Conservation (phyloP, 2,797 vertebrate species). For the Gobionotothen gibberifrons region DNA sequence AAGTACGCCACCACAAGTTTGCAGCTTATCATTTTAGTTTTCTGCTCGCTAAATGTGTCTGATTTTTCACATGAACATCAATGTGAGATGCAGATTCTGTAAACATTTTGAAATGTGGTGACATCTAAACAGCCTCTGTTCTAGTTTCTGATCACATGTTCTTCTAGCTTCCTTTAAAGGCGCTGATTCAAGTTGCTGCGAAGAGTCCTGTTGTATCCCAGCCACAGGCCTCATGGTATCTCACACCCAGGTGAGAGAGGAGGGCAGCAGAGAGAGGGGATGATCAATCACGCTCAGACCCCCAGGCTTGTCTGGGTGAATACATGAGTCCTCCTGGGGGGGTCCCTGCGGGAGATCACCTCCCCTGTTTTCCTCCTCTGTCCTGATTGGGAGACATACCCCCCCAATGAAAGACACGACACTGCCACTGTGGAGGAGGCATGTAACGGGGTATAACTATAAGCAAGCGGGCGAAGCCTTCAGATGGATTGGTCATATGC, state of each 20-base stretch:
- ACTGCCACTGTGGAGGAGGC: constrained; percentile 22
- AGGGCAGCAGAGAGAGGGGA: constrained; percentile 62
- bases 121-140: background rate
- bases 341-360: constrained; percentile 64
- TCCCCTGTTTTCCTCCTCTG: constrained; percentile 40
- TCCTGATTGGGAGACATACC: constrained; percentile 48
- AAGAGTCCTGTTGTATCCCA: constrained; percentile 18
- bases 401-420: constrained; percentile 31
- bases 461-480: background rate
- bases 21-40: background rate
- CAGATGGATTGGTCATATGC: too few relatives aligned
- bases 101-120: background rate
- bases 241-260: constrained; percentile 84
- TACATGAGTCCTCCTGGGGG: constrained; percentile 76
- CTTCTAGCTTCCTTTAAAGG: background rate
- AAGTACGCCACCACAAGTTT: background rate
- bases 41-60: background rate
- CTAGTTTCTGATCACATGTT: background rate
- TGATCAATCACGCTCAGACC: constrained; percentile 80
- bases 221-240: constrained; percentile 61
- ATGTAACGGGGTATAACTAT: constrained; percentile 9
- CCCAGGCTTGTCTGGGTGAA: constrained; percentile 77
- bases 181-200: background rate
- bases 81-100: background rate
- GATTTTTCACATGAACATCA: background rate